These are phyloP conservation scores for Athetis lepigone DNA, from an alignment of 2,888 invertebrate species.

Conservation along the genomic window DNA sequence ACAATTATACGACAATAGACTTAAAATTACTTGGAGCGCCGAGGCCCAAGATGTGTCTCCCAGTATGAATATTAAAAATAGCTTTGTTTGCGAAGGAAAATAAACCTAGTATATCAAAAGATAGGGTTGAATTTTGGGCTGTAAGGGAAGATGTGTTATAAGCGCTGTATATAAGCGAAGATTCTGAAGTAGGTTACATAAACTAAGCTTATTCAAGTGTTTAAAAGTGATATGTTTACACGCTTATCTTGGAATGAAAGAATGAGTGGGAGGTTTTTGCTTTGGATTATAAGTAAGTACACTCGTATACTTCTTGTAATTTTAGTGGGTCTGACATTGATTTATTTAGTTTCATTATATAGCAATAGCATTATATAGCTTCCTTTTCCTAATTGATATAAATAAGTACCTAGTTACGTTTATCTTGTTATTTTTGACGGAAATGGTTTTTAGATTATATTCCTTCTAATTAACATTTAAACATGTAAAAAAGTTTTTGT, in stretches of 20 bases:
- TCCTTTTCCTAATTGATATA: too few relatives aligned
- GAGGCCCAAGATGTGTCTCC: slow-evolving; percentile 74
- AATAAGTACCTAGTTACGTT: too few relatives aligned
- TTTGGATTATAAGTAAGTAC: slow-evolving; percentile 2
- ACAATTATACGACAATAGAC: slow-evolving; percentile 81
- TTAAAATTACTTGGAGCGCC: slow-evolving; percentile 73
- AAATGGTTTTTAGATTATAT: too few relatives aligned
- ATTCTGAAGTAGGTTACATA: slow-evolving; percentile 54
- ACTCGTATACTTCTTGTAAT: too few relatives aligned
- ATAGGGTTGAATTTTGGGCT: slow-evolving; percentile 28
- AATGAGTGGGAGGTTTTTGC: slow-evolving; percentile 12
- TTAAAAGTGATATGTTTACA: slow-evolving; percentile 48
- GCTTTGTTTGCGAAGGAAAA: background rate
- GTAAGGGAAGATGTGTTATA: background rate
- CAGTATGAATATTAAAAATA: slow-evolving; percentile 78
- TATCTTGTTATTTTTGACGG: too few relatives aligned
- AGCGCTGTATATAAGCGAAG: slow-evolving; percentile 7
- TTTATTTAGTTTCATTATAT: too few relatives aligned
- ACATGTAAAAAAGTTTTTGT: too few relatives aligned
- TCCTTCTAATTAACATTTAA: too few relatives aligned
- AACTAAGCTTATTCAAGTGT: slow-evolving; percentile 53
- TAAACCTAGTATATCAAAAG: background rate
- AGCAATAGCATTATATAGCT: too few relatives aligned
- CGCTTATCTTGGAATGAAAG: slow-evolving; percentile 7
- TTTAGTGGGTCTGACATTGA: too few relatives aligned